Base-by-base conservation (phyloP, 1,140 invertebrate genomes). In the Dendrolimus punctatus region DNA sequence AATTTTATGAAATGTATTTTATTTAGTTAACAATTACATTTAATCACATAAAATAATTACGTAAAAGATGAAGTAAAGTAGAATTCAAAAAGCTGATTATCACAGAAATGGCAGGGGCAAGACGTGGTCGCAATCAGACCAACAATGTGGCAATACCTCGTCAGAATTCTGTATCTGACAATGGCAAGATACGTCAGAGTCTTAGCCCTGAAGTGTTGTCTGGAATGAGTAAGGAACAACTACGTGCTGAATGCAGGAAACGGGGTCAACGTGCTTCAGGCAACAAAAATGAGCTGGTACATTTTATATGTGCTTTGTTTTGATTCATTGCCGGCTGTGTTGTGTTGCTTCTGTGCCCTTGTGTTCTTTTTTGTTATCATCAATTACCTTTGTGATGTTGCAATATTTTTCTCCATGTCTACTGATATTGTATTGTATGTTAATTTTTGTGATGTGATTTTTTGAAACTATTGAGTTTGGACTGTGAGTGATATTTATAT, bases 201-300 rank as follows among this genome's bases (percentile, higher is more conserved):
- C 65, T 79, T 60, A 80, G 74, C 50, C 70, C 81, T 54, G 89
- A 89, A 64, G 80, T 81, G 57, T 76, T 90, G 60, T 80, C 85
- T 49, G 72, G 82, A 39, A 86, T 90, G 81, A 90, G 84, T 62
- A 91, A 91, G 80, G 89, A 91, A 62, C 90, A 91, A 68, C 80
- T 91, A 52, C 89, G 90, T 60, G 72, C 79, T 44, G 90, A 91
- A 76, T 90, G 90, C 80, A 81, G 90, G 58, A 89, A 89, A 80
- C 75, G 90, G 57, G 90, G 90, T 41, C 89, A 90, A 66, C 90
- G 89, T 68, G 87, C 88, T 6, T 87, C 88, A 48, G 90, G 90
- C 60, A 91, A 88, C 84, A 91, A 90, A 83, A 87, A 85, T 57
- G 90, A 91, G 81, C 83, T 91, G 90, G 90, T 91, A 91, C 73